These are phyloP conservation scores for Ennomos quercinarius DNA, from an alignment of 2,888 invertebrate species.

Conservation along the genomic window DNA sequence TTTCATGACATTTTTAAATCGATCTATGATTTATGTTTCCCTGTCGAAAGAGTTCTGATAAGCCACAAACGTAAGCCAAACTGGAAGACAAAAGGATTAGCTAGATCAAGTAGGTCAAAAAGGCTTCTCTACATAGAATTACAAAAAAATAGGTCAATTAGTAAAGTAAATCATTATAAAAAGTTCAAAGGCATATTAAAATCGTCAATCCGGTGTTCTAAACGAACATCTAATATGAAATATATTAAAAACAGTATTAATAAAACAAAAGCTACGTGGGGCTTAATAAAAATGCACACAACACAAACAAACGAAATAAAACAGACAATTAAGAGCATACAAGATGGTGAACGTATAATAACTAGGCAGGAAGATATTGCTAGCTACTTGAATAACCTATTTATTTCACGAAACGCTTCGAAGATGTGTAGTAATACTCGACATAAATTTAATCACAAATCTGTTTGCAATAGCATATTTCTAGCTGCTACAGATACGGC, in stretches of 20 bases:
- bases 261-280: no score
- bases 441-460: no score
- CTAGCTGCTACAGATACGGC: no score
- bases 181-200: not conserved
- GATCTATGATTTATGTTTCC: not conserved
- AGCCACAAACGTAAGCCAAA: not conserved
- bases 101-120: not conserved
- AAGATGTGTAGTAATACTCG: no score
- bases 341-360: no score
- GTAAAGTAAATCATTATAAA: not conserved
- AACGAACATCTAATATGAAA: not conserved
- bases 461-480: no score
- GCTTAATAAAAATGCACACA: no score
- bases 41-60: not conserved
- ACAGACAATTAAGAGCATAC: no score
- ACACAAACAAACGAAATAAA: no score
- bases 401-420: no score
- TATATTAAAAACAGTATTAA: not conserved
- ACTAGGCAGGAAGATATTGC: no score
- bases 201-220: not conserved
- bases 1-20: not conserved
- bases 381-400: no score
- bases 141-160: not conserved
- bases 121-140: not conserved
- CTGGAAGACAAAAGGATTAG: constrained; percentile 2